Base-by-base conservation (phyloP, 37 sponge, comb jelly and placozoan genomes). In the Corticium candelabrum region DNA sequence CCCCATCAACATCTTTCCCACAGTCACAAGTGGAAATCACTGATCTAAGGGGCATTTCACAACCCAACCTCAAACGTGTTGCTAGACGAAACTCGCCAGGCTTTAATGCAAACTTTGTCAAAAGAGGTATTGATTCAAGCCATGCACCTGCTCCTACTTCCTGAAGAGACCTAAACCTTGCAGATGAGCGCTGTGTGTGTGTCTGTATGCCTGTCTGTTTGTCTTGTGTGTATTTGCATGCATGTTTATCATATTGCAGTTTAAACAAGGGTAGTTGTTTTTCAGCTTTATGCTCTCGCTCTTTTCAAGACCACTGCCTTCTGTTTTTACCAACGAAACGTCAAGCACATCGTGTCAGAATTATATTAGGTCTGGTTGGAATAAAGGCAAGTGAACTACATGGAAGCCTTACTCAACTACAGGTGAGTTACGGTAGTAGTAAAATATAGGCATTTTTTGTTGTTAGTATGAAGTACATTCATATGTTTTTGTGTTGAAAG, bases 311-410 rank as follows among this genome's bases (percentile, higher is more conserved):
- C 1, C 93, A 87, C 34, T 91, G 93, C 72, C 69, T 98, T 41
- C 70, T 98, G 33, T 98, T 98, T 78, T 78, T 98, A 7, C 89
- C 82, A 2, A 98, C 93, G 3, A 98, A 98, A 82, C 78, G 74
- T 74, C 78, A 83, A 4, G 92, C 89, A 33, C 99, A 98, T 56
- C 81, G 90, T 36, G 72, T 94, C 79, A 73, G 93, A 35, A 83
- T 98, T 27, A 68, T 92, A 37, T 73, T 98, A 69, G 96, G 96
- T 35, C 79, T 98, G 5, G 77, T 94, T 41, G 89, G 89, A 2
- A 80, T 91, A 32, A 89, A 86, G 3, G 90, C 89, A 5, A 84
- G 78, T 15, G 99, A 98, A 80, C 84, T 98, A 15, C 99, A 98
- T 77, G 99, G 99, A n/a, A 85, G 82, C 39, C 90, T 94, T 41